Base-by-base conservation (phyloP, 2,888 invertebrate species). In the Morpho deidamia region DNA sequence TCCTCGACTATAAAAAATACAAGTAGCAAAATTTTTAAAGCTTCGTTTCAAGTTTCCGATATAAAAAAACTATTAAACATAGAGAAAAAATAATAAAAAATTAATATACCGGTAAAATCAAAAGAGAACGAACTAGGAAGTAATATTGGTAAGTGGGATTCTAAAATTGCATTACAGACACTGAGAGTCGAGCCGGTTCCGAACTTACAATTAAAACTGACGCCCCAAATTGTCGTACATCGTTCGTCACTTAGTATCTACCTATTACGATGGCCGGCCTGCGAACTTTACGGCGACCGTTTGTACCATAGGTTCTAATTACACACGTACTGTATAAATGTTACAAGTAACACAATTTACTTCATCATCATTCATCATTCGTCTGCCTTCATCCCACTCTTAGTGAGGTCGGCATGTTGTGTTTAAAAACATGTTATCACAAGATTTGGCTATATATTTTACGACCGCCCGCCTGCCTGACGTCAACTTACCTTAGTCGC, bases 141-240 rank as follows among this genome's bases (percentile, higher is more conserved):
- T 23, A 23, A 8, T 35, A 14, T 49, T 37, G 64, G 70, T 74
- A 78, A 81, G 75, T 71, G 71, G 63, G 62, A 70, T 70, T 69
- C 72, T 78, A 81, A 83, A 86, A 83, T 83, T 81, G 84, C 78
- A 84, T 79, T 81, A 74, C 61, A 74, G 74, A 64, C 68, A 66
- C 62, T 69, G 67, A 62, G 68, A 64, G 66, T 11, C 32, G 33
- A 23, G 11, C 35, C 73, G 66, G 68, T 66, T 69, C 69, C 72
- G 76, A 88, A 89, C 82, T 89, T 88, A 81, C 86, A 89, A 90
- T 90, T 88, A 90, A 89, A 90, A 89, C 74, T 81, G 90, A 90
- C 90, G 83, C 83, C 70, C 71, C 74, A 82, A 90, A 90, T 89
- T 89, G 86, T 81, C 37, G 74, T 81, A 90, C 90, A 90, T 57